Percentiles rank a stretch among this genome's conserved stretches.
phyloP scores from a whole-genome alignment of 2,113 vertebrate genomes.

The Nasalis larvatus region DNA sequence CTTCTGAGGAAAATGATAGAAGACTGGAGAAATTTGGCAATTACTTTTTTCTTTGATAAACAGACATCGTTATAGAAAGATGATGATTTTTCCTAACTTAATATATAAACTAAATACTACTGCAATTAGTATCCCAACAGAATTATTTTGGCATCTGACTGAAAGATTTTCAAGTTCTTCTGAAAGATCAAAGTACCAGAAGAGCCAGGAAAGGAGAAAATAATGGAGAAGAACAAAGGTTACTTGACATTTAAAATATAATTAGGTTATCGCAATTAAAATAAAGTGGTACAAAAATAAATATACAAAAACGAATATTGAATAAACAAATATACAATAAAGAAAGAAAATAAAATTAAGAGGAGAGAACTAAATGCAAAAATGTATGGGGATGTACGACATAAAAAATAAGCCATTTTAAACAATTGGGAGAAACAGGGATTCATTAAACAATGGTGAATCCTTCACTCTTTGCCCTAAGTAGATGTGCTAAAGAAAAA shows the following conservation, averaged over 20 bases:
- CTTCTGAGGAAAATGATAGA: neutral
- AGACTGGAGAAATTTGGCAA: neutral
- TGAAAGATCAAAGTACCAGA: neutral
- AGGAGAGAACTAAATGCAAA: neutral
- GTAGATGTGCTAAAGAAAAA: neutral
- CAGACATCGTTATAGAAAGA: neutral
- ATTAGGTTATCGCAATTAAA: neutral
- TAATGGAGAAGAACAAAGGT: neutral
- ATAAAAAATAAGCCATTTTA: neutral
- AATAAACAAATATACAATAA: neutral
- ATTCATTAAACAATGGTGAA: neutral
- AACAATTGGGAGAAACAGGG: neutral
- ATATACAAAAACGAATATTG: neutral
- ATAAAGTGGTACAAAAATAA: neutral
- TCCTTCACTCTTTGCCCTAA: neutral
- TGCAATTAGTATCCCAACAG: neutral
- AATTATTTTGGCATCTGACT: neutral
- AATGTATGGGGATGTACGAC: neutral
- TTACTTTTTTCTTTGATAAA: neutral
- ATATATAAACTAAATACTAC: neutral
- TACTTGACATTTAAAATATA: neutral
- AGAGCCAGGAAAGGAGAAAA: neutral
- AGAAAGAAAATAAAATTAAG: neutral
- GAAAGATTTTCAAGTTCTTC: neutral
- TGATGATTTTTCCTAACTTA: neutral